These are phyloP conservation scores for Orthosia cruda DNA, from an alignment of 2,888 invertebrate species.

Conservation along the genomic window DNA sequence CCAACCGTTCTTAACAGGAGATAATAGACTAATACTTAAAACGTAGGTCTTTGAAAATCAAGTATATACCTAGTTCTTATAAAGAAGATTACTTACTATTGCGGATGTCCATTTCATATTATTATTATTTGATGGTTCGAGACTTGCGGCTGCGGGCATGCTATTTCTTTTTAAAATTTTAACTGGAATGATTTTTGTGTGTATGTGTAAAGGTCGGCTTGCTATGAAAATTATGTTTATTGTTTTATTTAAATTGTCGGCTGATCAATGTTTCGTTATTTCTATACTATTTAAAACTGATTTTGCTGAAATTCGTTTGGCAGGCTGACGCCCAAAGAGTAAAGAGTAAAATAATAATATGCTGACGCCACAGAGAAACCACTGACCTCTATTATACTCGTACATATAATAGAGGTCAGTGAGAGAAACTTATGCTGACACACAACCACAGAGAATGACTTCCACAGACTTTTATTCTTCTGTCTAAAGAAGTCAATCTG, in stretches of 20 bases:
- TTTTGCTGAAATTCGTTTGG: neutral
- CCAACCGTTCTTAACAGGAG: neutral
- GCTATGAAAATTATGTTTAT: slow-evolving; percentile 33
- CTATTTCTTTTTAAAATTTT: slow-evolving; percentile 43
- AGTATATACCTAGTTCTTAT: neutral
- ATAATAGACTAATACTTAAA: neutral
- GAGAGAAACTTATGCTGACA: no score
- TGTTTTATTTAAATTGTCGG: slow-evolving; percentile 8
- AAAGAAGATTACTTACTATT: slow-evolving; percentile 65
- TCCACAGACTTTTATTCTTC: no score
- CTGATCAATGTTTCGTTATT: slow-evolving; percentile 28
- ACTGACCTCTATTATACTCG: no score
- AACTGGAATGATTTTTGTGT: neutral
- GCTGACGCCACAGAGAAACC: no score
- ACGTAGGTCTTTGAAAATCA: neutral
- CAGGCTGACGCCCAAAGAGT: neutral
- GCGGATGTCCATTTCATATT: slow-evolving; percentile 58
- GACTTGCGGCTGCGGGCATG: neutral
- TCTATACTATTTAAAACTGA: slow-evolving; percentile 1
- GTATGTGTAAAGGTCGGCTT: neutral
- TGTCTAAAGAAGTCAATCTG: neutral
- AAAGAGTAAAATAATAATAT: no score
- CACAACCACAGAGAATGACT: no score
- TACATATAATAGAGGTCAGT: no score
- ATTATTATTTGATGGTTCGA: slow-evolving; percentile 12